phyloP scores from a whole-genome alignment of 2,888 invertebrate genomes.

The Serrognathus titanus region DNA sequence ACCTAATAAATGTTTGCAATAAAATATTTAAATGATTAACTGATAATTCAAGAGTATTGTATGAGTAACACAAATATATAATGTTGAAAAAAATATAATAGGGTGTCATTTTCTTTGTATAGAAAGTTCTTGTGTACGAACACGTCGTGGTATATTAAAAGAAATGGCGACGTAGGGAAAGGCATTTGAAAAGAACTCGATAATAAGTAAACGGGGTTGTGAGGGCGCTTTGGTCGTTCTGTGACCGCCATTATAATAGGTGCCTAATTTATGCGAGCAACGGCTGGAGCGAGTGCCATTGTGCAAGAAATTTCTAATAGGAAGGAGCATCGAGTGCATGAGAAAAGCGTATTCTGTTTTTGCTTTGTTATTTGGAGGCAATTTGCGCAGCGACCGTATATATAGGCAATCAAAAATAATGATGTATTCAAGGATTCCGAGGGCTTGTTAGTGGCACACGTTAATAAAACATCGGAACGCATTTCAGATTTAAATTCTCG shows the following conservation, averaged over 20 bases:
- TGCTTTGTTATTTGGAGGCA: constrained; percentile 23
- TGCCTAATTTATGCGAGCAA: constrained; percentile 2
- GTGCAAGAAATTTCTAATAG: constrained; percentile 1
- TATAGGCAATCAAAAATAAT: constrained; percentile 26
- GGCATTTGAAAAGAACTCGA: constrained; percentile 2
- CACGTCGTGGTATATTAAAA: no score
- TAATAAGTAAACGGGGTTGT: constrained; percentile 2
- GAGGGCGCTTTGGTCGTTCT: constrained; percentile 1
- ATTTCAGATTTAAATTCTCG: constrained; percentile 26
- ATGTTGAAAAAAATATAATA: no score
- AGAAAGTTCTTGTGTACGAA: no score
- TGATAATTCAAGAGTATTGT: no score
- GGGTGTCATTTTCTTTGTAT: no score
- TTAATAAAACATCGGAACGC: constrained; percentile 25
- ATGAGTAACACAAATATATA: no score
- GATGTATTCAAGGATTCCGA: constrained; percentile 26
- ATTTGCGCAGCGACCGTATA: constrained; percentile 22
- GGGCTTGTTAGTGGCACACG: constrained; percentile 25
- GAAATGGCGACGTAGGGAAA: neutral
- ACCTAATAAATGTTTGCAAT: no score
- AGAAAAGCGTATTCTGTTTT: constrained; percentile 12
- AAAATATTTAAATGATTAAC: no score
- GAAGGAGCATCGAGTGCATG: constrained; percentile 1
- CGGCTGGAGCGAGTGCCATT: neutral
- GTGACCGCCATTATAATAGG: constrained; percentile 1